Percentiles rank a stretch among this genome's conserved stretches.
phyloP scores from a whole-genome alignment of 2,797 vertebrate genomes.

The Aeoliscus strigatus region DNA sequence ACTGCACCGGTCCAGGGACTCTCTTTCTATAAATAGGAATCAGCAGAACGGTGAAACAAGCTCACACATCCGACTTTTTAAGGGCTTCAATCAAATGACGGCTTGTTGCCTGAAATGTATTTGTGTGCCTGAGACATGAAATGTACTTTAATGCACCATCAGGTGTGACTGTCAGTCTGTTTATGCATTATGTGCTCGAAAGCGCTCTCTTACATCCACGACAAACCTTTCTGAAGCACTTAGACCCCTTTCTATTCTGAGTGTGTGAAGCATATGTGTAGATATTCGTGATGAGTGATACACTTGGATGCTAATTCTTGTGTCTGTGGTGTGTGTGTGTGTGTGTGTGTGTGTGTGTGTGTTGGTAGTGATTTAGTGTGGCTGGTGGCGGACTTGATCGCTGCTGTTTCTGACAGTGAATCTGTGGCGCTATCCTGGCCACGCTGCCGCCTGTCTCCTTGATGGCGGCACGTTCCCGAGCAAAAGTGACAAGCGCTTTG shows the following conservation, averaged over 20 bases:
- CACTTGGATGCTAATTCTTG: slow-evolving; percentile 29
- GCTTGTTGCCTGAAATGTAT: too few species aligned
- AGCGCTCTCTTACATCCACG: slow-evolving; percentile 22
- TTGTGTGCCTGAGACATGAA: not conserved
- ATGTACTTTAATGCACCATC: too few species aligned
- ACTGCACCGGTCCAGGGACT: too few species aligned
- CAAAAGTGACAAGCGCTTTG: slow-evolving; percentile 93
- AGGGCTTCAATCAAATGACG: too few species aligned
- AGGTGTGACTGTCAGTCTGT: slow-evolving; percentile 12
- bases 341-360: slow-evolving; percentile 26
- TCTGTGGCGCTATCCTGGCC: slow-evolving; percentile 72
- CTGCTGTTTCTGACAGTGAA: slow-evolving; percentile 70
- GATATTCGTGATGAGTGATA: slow-evolving; percentile 20
- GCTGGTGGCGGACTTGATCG: slow-evolving; percentile 67
- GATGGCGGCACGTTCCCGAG: slow-evolving; percentile 81
- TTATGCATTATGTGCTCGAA: slow-evolving; percentile 38
- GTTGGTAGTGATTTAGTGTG: slow-evolving; percentile 66
- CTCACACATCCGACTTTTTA: too few species aligned
- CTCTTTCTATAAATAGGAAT: too few species aligned
- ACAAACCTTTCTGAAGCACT: slow-evolving; percentile 23
- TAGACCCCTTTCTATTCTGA: slow-evolving; percentile 22
- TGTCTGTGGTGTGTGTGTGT: slow-evolving; percentile 21
- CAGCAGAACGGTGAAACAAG: too few species aligned
- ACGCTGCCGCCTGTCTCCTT: slow-evolving; percentile 88
- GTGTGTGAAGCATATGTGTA: slow-evolving; percentile 20